phyloP scores from a whole-genome alignment of 2,888 invertebrate species.

The Euzetes globulus region DNA sequence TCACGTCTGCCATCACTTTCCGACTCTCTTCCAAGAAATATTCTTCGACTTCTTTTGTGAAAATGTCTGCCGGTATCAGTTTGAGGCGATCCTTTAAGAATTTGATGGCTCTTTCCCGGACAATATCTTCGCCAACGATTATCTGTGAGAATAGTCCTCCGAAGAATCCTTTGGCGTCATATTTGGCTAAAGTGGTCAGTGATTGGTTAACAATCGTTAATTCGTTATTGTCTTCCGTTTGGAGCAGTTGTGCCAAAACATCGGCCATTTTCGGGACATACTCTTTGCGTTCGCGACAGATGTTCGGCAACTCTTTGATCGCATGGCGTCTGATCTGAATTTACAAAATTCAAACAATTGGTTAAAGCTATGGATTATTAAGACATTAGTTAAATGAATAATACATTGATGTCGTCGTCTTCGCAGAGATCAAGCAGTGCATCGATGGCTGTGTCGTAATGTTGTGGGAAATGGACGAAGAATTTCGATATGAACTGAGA shows the following conservation, averaged over 20 bases:
- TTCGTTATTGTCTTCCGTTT: slow-evolving; percentile 76
- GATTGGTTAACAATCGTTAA: slow-evolving; percentile 74
- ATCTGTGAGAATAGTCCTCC: slow-evolving; percentile 64
- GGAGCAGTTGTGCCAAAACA: slow-evolving; percentile 80
- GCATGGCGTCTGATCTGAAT: slow-evolving; percentile 58
- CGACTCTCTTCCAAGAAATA: slow-evolving; percentile 72
- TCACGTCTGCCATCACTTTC: slow-evolving; percentile 69
- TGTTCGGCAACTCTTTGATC: slow-evolving; percentile 75
- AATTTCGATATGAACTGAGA: slow-evolving; percentile 93
- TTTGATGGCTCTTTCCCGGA: slow-evolving; percentile 76
- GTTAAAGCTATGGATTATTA: neutral
- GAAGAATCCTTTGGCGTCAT: slow-evolving; percentile 62
- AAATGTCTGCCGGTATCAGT: slow-evolving; percentile 64
- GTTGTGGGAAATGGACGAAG: slow-evolving; percentile 78
- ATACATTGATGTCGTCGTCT: slow-evolving; percentile 71
- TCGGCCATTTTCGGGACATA: slow-evolving; percentile 80
- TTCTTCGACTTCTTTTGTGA: slow-evolving; percentile 77
- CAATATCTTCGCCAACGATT: slow-evolving; percentile 61
- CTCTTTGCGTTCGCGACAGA: slow-evolving; percentile 77
- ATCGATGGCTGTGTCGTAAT: slow-evolving; percentile 79
- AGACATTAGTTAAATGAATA: neutral
- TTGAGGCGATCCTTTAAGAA: slow-evolving; percentile 77
- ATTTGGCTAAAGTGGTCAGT: slow-evolving; percentile 66
- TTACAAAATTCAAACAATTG: slow-evolving; percentile 45
- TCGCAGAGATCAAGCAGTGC: slow-evolving; percentile 90